These are phyloP conservation scores for Drosophila lutescens DNA, from an alignment of 2,888 invertebrate genomes.

Conservation along the genomic window DNA sequence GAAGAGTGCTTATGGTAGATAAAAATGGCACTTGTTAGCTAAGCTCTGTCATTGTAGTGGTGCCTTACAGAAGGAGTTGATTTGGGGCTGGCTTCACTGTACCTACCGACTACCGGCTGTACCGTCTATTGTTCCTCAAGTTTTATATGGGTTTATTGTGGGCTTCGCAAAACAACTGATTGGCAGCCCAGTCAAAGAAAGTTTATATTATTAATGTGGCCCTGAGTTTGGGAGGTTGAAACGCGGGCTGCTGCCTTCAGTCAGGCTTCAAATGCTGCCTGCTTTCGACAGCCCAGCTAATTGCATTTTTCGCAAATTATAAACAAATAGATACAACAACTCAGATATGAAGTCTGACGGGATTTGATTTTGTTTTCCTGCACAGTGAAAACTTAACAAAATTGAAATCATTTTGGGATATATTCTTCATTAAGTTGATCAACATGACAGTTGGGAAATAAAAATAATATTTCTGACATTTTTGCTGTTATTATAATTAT, in stretches of 20 bases:
- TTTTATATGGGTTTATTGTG: conserved; percentile 73
- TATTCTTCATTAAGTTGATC: not conserved
- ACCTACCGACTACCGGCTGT: conserved; percentile 16
- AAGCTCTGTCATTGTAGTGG: not conserved
- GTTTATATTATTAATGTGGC: conserved; percentile 68
- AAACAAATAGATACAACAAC: conserved; percentile 46
- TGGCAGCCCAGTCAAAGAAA: conserved; percentile 66
- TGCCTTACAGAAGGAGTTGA: not conserved
- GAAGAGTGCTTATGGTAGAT: conserved; percentile 5
- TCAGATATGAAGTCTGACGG: not conserved
- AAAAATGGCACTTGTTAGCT: not conserved
- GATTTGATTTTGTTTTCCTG: not conserved
- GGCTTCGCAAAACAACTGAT: conserved; percentile 63
- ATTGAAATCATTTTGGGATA: no score
- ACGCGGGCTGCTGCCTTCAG: not conserved
- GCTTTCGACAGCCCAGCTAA: conserved; percentile 74
- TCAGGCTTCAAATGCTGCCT: conserved; percentile 43
- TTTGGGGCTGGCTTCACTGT: conserved; percentile 49
- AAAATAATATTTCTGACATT: not conserved
- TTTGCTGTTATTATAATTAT: no score
- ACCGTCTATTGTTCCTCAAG: conserved; percentile 47
- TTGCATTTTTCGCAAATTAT: conserved; percentile 74
- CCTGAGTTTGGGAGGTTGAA: not conserved
- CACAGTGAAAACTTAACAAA: not conserved
- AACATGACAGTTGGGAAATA: not conserved